Percentiles rank a stretch among this genome's conserved stretches.
Evolutionary conservation across 2,113 vertebrate species (phyloP).

Genomic region (Garra rufa): DNA sequence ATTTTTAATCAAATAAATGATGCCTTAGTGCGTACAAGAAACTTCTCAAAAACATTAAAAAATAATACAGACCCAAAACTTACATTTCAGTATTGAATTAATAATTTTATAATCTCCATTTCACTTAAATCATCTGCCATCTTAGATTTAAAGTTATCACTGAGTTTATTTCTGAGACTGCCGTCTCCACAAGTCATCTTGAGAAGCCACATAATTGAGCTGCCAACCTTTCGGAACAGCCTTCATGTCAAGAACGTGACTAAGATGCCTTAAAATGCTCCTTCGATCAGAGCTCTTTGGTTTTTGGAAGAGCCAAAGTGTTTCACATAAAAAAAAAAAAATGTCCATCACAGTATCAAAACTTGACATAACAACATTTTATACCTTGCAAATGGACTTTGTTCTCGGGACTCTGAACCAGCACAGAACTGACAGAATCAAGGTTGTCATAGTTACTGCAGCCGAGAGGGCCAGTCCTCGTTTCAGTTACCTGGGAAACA

Average conservation of each 20-base stretch:
- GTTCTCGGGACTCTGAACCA: slow-evolving; percentile 98
- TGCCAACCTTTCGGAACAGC: background rate
- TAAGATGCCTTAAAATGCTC: background rate
- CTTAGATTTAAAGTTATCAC: background rate
- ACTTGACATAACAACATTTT: background rate
- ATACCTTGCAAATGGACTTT: slow-evolving; percentile 98
- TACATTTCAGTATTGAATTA: background rate
- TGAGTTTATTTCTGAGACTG: no score
- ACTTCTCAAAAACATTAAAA: no score
- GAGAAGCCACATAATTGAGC: background rate
- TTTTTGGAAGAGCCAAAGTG: background rate
- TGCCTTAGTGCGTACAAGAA: no score
- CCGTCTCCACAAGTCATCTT: background rate
- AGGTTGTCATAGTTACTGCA: slow-evolving; percentile 99
- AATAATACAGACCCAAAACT: background rate
- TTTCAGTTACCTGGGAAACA: slow-evolving; percentile 93
- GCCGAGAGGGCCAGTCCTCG: slow-evolving; percentile 94
- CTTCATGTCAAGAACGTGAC: background rate
- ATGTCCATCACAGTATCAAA: background rate
- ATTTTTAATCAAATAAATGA: background rate
- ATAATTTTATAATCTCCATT: background rate
- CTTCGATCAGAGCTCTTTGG: background rate
- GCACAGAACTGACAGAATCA: slow-evolving; percentile 97
- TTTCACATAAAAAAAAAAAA: background rate
- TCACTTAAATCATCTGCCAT: background rate